phyloP scores from a whole-genome alignment of 2,797 vertebrate genomes.

The Sebastiscus tertius region DNA sequence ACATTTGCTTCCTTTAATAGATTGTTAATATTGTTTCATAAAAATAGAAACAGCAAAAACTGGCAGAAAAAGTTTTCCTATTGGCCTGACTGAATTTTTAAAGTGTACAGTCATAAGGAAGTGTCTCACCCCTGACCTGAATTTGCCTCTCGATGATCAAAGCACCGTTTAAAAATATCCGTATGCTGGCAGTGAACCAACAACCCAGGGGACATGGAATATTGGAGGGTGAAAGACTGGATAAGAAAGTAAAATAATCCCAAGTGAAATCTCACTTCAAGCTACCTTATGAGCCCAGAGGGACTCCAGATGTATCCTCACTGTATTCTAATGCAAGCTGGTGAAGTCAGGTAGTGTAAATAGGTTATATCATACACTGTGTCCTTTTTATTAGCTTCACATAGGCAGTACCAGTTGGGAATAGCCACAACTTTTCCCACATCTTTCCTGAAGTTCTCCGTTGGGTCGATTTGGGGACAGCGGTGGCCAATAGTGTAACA shows the following conservation, averaged over 20 bases:
- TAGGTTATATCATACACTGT: not conserved
- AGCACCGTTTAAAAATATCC: not conserved
- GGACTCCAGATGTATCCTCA: not conserved
- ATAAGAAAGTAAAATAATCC: conserved; percentile 9
- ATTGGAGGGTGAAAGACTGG: not conserved
- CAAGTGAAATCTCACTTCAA: not conserved
- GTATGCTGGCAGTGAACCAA: not conserved
- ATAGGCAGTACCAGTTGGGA: not conserved
- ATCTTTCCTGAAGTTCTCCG: not conserved
- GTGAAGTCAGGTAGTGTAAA: not conserved
- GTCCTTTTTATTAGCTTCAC: not conserved
- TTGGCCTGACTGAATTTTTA: not conserved
- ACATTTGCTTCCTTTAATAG: not conserved
- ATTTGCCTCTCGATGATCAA: conserved; percentile 11
- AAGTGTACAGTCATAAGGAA: not conserved
- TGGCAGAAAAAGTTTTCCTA: not conserved
- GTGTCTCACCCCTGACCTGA: conserved; percentile 4
- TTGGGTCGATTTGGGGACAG: not conserved
- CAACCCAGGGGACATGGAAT: not conserved
- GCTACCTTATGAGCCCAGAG: not conserved
- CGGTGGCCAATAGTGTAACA: not conserved
- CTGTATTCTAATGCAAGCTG: not conserved
- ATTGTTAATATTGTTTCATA: not conserved
- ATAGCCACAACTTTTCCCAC: not conserved
- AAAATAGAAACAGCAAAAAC: not conserved